phyloP scores from a whole-genome alignment of 2,797 vertebrate genomes.

The Chrysocyon brachyurus region DNA sequence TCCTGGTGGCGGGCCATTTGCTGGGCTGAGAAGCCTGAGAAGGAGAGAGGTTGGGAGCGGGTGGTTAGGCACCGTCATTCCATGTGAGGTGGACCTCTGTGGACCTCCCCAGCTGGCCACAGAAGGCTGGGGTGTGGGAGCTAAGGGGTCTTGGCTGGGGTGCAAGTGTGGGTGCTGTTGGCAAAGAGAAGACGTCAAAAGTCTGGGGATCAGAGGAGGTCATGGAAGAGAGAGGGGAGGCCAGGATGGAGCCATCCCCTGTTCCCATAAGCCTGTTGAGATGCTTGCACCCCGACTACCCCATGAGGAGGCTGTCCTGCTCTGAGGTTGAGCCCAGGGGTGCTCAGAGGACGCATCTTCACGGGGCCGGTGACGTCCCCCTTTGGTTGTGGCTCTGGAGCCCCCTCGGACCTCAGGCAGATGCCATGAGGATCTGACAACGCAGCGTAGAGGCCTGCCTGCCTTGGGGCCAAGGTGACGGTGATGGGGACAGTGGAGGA shows the following conservation, averaged over 20 bases:
- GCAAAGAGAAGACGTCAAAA: not conserved
- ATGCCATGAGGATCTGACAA: not conserved
- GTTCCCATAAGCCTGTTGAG: rapidly evolving
- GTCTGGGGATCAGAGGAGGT: not conserved
- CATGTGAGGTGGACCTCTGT: not conserved
- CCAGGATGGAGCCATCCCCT: not conserved
- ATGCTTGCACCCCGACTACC: not conserved
- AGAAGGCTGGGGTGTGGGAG: not conserved
- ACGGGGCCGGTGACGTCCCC: rapidly evolving
- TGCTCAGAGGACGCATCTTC: rapidly evolving
- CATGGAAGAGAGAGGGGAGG: not conserved
- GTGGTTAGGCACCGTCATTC: not conserved
- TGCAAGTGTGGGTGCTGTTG: not conserved
- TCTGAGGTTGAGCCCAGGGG: not conserved
- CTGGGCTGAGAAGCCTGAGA: not conserved
- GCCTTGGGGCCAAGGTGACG: not conserved
- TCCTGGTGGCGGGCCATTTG: not conserved
- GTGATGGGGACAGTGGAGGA: not conserved
- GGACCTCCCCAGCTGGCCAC: not conserved
- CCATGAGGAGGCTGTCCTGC: not conserved
- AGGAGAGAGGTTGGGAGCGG: not conserved
- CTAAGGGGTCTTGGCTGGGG: too few relatives aligned
- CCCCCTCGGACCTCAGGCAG: not conserved
- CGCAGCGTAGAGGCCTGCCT: not conserved
- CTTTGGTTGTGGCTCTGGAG: not conserved